Evolutionary conservation across 2,888 invertebrate species (phyloP).

Genomic region (Rotaria magnacalcarata): DNA sequence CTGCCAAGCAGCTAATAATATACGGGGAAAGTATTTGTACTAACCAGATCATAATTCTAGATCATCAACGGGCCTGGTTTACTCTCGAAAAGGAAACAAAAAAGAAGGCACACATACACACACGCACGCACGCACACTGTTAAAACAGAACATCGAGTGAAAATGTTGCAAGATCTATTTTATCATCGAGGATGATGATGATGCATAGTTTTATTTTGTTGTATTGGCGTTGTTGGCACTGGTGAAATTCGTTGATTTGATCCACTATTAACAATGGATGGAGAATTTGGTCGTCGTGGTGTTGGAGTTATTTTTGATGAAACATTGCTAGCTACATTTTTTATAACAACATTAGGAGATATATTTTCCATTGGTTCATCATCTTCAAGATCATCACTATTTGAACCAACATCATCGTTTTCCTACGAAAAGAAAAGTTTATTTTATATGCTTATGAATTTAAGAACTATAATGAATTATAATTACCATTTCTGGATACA

Average conservation of each 20-base stretch:
- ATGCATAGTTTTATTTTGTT: neutral
- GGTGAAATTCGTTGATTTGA: neutral
- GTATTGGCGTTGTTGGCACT: neutral
- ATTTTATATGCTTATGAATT: too few species aligned
- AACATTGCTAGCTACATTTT: neutral
- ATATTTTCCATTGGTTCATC: conserved; percentile 6
- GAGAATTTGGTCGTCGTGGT: neutral
- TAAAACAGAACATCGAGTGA: neutral
- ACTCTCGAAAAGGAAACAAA: neutral
- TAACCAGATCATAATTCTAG: neutral
- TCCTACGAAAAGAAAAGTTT: neutral
- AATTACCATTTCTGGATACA: conserved; percentile 59
- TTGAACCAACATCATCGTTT: neutral
- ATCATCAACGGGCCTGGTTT: neutral
- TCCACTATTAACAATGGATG: neutral
- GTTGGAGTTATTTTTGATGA: neutral
- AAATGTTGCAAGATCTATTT: neutral
- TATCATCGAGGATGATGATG: neutral
- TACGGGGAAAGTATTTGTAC: neutral
- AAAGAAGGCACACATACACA: neutral
- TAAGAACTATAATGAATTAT: neutral
- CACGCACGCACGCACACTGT: neutral
- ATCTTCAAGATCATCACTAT: conserved; percentile 18
- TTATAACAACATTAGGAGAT: neutral
- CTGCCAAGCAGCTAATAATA: neutral